Evolutionary conservation across 2,797 vertebrate genomes (phyloP).

Genomic region (Loris lydekkerianus): DNA sequence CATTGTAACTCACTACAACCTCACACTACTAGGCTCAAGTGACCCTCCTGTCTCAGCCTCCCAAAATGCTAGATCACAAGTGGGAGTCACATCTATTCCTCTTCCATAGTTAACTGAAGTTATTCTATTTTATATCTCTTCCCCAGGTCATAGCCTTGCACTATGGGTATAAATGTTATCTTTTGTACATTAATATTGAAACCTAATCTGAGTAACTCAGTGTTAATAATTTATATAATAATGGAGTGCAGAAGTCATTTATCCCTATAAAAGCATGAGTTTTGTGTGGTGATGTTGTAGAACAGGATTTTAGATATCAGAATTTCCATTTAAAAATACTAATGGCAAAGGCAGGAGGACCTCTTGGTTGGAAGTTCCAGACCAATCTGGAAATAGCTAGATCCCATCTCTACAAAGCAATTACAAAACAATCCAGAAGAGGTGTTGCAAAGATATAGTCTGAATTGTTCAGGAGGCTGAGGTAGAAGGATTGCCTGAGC

Average conservation of each 20-base stretch:
- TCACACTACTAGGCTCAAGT: not conserved
- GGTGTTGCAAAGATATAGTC: not conserved
- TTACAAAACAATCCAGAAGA: not conserved
- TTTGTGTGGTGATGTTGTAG: not conserved
- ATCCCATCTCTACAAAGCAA: not conserved
- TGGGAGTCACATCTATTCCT: not conserved
- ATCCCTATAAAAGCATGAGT: not conserved
- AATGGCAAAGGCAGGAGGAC: not conserved
- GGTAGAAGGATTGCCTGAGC: not conserved
- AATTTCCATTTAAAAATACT: constrained; percentile 40
- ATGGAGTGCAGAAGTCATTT: constrained; percentile 35
- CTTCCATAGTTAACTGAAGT: not conserved
- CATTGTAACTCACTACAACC: not conserved
- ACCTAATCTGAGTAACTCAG: not conserved
- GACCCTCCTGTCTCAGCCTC: not conserved
- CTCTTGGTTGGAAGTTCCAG: not conserved
- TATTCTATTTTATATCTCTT: not conserved
- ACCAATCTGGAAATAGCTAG: not conserved
- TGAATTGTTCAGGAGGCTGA: not conserved
- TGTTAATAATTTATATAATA: not conserved
- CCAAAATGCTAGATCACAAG: not conserved
- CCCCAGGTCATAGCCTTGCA: not conserved
- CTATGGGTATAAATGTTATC: not conserved
- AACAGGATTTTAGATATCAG: not conserved
- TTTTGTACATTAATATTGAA: not conserved